These are phyloP conservation scores for Calliscelio sp. DNA, from an alignment of 2,888 invertebrate genomes.

Conservation along the genomic window DNA sequence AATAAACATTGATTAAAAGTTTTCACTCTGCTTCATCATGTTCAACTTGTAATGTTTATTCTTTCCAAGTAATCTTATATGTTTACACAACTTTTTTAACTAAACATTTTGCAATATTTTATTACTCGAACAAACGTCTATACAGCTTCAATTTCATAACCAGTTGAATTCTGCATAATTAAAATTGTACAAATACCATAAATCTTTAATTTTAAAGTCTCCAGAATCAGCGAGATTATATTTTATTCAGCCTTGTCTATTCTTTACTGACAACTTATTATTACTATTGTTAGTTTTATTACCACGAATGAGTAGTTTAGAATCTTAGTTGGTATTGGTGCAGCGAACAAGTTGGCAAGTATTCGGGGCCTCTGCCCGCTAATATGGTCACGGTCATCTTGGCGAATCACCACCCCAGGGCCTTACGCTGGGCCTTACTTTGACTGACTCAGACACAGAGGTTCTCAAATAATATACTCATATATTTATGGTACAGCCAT, in stretches of 20 bases:
- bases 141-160: no score
- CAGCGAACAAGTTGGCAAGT: constrained; percentile 67
- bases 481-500: not conserved
- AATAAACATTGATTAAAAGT: no score
- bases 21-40: no score
- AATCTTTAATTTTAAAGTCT: constrained; percentile 11
- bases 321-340: constrained; percentile 57
- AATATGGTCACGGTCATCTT: constrained; percentile 85
- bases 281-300: constrained; percentile 72
- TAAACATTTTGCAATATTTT: no score
- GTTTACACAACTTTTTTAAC: no score
- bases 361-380: constrained; percentile 83
- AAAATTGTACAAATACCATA: not conserved
- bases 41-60: no score
- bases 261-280: constrained; percentile 51
- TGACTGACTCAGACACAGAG: constrained; percentile 82
- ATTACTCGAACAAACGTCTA: no score
- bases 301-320: constrained; percentile 62
- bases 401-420: constrained; percentile 83
- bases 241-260: constrained; percentile 55
- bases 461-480: constrained; percentile 77
- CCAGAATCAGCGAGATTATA: constrained; percentile 11
- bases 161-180: not conserved
- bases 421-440: constrained; percentile 79
- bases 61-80: no score